A percentile compares a stretch with the other conserved stretches of the same genome.
These are phyloP conservation scores for Vanessa cardui DNA, from an alignment of 2,888 invertebrate species.

Conservation along the genomic window DNA sequence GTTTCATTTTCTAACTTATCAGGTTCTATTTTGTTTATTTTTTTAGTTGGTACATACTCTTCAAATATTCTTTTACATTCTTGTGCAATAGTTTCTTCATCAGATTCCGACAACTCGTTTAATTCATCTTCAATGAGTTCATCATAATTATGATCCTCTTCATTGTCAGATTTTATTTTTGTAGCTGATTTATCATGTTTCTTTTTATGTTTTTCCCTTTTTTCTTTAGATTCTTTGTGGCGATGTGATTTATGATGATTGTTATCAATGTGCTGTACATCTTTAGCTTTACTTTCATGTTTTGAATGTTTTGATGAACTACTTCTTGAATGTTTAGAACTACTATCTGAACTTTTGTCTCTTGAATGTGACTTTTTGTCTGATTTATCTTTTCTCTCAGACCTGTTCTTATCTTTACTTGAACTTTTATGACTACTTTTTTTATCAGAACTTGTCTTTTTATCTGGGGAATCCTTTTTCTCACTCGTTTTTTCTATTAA, in stretches of 20 bases:
- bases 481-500: constrained; percentile 49
- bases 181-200: constrained; percentile 40
- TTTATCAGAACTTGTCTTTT: constrained; percentile 52
- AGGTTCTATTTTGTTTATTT: constrained; percentile 47
- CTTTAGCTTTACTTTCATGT: constrained; percentile 48
- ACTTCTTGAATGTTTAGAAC: constrained; percentile 32
- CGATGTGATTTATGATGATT: constrained; percentile 54
- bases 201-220: constrained; percentile 51
- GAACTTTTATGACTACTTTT: constrained; percentile 65
- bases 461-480: constrained; percentile 50
- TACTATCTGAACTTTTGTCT: constrained; percentile 33
- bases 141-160: constrained; percentile 51
- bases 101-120: constrained; percentile 78
- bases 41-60: constrained; percentile 85
- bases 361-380: constrained; percentile 52
- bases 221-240: constrained; percentile 57
- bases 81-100: constrained; percentile 88
- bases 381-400: constrained; percentile 57
- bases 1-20: constrained; percentile 50
- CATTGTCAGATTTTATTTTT: constrained; percentile 51
- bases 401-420: constrained; percentile 57
- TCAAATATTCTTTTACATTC: constrained; percentile 95
- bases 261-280: constrained; percentile 52
- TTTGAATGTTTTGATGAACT: constrained; percentile 35
- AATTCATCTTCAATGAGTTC: constrained; percentile 48